Conservation (phyloP, 1,140 invertebrate genomes). For the Reticulitermes speratus region DNA sequence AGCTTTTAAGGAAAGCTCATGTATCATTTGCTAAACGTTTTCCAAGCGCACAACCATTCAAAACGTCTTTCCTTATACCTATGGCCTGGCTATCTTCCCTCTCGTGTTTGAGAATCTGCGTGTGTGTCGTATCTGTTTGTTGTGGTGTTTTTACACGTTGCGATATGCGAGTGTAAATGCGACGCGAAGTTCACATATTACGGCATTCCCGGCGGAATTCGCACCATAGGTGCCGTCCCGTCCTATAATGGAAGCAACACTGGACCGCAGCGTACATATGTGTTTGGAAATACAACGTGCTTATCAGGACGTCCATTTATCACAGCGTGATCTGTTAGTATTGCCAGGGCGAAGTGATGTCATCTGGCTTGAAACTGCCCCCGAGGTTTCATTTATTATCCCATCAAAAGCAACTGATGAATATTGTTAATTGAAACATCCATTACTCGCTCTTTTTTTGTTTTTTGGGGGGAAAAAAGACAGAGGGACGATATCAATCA, state of each 20-base stretch:
- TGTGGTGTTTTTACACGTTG: no score
- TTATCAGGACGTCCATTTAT: not conserved
- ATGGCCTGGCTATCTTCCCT: no score
- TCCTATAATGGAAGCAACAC: not conserved
- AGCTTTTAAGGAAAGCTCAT: no score
- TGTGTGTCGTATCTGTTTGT: no score
- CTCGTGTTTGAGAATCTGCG: no score
- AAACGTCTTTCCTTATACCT: no score
- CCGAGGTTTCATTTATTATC: constrained; percentile 8
- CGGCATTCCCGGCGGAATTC: not conserved
- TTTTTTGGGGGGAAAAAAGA: not conserved
- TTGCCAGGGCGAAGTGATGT: not conserved
- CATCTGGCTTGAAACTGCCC: not conserved
- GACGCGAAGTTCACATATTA: not conserved
- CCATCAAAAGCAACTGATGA: constrained; percentile 8
- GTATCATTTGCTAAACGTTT: no score
- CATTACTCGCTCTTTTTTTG: not conserved
- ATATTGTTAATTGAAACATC: constrained; percentile 17
- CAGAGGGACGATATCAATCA: not conserved
- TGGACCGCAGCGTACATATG: not conserved
- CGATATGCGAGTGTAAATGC: not conserved
- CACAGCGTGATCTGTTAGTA: not conserved
- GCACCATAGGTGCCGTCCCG: no score
- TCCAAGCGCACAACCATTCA: no score
- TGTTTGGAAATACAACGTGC: no score